A percentile compares a stretch with the other conserved stretches of the same genome.
Evolutionary conservation across 2,888 invertebrate species (phyloP).

Genomic region (Agonopterix subpropinquella): DNA sequence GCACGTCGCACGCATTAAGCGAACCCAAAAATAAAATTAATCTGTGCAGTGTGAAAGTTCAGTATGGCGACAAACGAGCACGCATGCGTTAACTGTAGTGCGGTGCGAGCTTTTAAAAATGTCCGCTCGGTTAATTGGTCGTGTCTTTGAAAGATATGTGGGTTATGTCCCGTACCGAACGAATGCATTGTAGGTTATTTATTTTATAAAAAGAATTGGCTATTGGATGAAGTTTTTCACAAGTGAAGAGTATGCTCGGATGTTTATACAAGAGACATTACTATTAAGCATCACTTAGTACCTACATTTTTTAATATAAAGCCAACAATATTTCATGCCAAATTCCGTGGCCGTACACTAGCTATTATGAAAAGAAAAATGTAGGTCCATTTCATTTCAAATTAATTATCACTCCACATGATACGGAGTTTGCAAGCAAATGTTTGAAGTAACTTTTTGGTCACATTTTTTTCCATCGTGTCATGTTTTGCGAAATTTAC

Average conservation of each 20-base stretch:
- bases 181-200: neutral
- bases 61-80: slow-evolving; percentile 52
- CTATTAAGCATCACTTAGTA: no score
- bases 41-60: slow-evolving; percentile 65
- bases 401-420: slow-evolving; percentile 2
- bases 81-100: slow-evolving; percentile 36
- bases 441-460: slow-evolving; percentile 45
- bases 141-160: slow-evolving; percentile 39
- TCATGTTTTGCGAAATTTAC: slow-evolving; percentile 73
- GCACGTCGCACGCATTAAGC: slow-evolving; percentile 53
- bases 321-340: no score
- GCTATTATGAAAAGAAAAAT: no score
- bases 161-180: slow-evolving; percentile 3
- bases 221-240: no score
- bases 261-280: no score
- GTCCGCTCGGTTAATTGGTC: slow-evolving; percentile 45
- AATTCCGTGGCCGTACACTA: no score
- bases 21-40: slow-evolving; percentile 65
- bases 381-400: slow-evolving; percentile 4
- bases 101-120: slow-evolving; percentile 39
- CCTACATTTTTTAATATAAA: no score
- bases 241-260: no score
- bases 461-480: slow-evolving; percentile 51
- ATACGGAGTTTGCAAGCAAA: slow-evolving; percentile 21
- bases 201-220: no score